Evolutionary conservation across 37 sponge, comb jelly and placozoan species (phyloP).

Genomic region (Halichondria panicea): DNA sequence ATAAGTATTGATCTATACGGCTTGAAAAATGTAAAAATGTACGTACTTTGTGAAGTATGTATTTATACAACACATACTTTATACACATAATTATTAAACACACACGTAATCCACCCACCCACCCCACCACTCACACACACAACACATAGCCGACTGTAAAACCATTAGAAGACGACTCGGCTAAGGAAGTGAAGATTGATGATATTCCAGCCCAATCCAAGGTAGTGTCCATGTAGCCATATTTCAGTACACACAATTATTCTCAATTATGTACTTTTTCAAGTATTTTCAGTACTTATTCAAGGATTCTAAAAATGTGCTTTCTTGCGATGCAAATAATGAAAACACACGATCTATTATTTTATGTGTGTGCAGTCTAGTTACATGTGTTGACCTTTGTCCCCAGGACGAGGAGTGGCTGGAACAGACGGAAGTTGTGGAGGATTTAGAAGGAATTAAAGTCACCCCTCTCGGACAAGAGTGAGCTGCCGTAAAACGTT

Average conservation of each 20-base stretch:
- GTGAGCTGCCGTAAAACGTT: not conserved
- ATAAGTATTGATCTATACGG: not conserved
- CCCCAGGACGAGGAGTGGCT: slow-evolving; percentile 37
- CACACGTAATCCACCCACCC: no score
- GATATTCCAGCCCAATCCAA: no score
- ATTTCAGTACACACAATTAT: no score
- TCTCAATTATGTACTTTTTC: no score
- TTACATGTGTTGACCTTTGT: no score
- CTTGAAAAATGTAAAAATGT: no score
- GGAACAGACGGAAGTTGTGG: slow-evolving; percentile 5
- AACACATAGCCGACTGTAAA: not conserved
- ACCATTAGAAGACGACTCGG: no score
- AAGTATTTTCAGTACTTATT: not conserved
- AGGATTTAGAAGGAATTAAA: slow-evolving; percentile 38
- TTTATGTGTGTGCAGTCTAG: not conserved
- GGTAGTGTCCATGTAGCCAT: no score
- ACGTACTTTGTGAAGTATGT: no score
- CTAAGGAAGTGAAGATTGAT: no score
- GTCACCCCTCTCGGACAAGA: slow-evolving; percentile 12
- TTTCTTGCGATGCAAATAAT: not conserved
- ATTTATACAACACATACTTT: no score
- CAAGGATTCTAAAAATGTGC: not conserved
- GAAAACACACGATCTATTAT: not conserved
- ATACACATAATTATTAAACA: no score
- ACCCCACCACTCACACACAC: not conserved